phyloP scores from a whole-genome alignment of 2,113 vertebrate species.

The Fregetta grallaria region DNA sequence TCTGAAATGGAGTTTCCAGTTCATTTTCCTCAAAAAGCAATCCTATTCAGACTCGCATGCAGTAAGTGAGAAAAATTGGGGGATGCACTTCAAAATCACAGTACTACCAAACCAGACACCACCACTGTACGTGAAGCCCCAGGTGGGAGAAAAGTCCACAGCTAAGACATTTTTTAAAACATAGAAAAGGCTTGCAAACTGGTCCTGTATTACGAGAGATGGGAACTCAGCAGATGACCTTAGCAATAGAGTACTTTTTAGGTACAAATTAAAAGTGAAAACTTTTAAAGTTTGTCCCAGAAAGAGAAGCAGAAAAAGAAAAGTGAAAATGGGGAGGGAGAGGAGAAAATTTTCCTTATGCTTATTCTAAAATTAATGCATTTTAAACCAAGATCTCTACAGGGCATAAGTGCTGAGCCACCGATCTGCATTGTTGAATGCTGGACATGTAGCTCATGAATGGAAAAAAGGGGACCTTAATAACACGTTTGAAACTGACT shows the following conservation, averaged over 20 bases:
- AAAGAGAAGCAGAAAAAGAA: not conserved
- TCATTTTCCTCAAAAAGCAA: not conserved
- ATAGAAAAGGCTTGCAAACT: not conserved
- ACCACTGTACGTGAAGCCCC: not conserved
- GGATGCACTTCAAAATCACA: not conserved
- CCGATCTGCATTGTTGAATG: slow-evolving; percentile 23
- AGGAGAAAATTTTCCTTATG: not conserved
- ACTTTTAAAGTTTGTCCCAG: not conserved
- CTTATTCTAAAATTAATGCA: not conserved
- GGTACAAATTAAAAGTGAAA: not conserved
- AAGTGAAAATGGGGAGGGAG: not conserved
- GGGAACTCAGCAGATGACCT: not conserved
- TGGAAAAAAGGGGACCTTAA: slow-evolving; percentile 23
- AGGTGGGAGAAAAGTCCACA: not conserved
- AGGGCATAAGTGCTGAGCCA: not conserved
- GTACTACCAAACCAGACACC: not conserved
- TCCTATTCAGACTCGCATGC: not conserved
- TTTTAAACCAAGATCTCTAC: slow-evolving; percentile 7
- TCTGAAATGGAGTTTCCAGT: not conserved
- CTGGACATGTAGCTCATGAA: not conserved
- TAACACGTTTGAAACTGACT: slow-evolving; percentile 22
- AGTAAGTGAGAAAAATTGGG: not conserved
- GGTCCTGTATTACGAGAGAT: not conserved
- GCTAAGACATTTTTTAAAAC: not conserved
- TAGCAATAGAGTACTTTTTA: not conserved